Conservation (phyloP, 2,888 invertebrate species). For the Julus scandinavius region DNA sequence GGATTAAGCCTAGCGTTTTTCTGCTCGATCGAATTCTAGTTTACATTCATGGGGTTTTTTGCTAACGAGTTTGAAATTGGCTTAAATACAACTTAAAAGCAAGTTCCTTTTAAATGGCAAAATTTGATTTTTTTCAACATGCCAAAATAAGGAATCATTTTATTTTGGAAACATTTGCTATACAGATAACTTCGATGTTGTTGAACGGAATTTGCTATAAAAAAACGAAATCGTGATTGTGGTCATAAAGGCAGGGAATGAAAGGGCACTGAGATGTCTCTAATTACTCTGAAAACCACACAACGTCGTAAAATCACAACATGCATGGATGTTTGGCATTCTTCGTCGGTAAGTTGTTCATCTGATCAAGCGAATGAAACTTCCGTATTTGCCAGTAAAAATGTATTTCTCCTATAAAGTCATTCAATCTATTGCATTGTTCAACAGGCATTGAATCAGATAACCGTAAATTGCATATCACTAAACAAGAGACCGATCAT, state of each 20-base stretch:
- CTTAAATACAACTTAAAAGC: neutral
- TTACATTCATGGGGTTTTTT: conserved; percentile 5
- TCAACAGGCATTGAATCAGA: too few species aligned
- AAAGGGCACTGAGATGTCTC: neutral
- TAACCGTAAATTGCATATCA: too few species aligned
- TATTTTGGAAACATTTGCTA: neutral
- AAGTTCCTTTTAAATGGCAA: neutral
- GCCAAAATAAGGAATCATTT: neutral
- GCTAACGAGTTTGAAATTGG: conserved; percentile 4
- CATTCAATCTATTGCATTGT: too few species aligned
- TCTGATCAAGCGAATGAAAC: too few species aligned
- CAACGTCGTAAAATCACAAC: neutral
- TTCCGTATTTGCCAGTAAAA: too few species aligned
- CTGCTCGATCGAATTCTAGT: conserved; percentile 36
- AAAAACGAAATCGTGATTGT: neutral
- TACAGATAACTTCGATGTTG: neutral
- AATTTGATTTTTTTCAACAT: neutral
- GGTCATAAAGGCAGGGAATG: neutral
- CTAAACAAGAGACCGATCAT: too few species aligned
- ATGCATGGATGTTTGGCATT: too few species aligned
- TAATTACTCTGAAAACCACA: neutral
- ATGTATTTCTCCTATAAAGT: too few species aligned
- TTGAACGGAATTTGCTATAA: neutral
- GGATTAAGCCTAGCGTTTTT: neutral
- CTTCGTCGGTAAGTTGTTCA: too few species aligned